Conservation (phyloP, 2,797 vertebrate species). For the Enteromius radiatus region DNA sequence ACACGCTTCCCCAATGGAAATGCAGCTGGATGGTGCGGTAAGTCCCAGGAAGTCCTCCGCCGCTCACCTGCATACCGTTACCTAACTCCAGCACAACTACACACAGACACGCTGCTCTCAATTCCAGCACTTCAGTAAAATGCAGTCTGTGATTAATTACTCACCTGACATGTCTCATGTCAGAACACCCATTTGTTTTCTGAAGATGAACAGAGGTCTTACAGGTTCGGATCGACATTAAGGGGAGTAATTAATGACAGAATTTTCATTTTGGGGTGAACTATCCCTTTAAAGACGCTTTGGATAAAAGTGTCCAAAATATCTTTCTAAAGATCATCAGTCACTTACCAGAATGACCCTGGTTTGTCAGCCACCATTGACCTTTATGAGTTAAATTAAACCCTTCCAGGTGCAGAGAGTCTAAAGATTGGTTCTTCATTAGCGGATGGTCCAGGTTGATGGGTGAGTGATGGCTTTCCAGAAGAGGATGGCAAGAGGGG, state of each 20-base stretch:
- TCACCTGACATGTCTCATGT: no score
- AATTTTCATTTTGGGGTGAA: no score
- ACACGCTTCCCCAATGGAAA: conserved; percentile 86
- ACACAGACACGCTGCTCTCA: neutral
- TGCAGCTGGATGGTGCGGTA: conserved; percentile 84
- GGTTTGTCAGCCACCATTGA: conserved; percentile 82
- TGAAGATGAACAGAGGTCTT: no score
- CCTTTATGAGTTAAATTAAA: conserved; percentile 78
- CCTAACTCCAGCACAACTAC: conserved; percentile 80
- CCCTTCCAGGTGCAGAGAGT: conserved; percentile 78
- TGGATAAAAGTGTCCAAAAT: neutral
- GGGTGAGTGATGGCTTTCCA: conserved; percentile 81
- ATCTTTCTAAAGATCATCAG: neutral
- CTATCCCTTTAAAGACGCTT: neutral
- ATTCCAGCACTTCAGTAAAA: neutral
- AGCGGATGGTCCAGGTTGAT: conserved; percentile 79
- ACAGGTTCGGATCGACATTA: no score
- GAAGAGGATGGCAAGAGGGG: conserved; percentile 74
- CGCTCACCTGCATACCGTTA: conserved; percentile 78
- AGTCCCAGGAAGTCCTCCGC: conserved; percentile 77
- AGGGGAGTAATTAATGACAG: no score
- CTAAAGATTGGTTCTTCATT: conserved; percentile 72
- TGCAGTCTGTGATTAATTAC: no score
- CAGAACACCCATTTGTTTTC: no score
- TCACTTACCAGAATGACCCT: conserved; percentile 82